Base-by-base conservation (phyloP, 2,888 invertebrate species). In the Teleogryllus oceanicus region DNA sequence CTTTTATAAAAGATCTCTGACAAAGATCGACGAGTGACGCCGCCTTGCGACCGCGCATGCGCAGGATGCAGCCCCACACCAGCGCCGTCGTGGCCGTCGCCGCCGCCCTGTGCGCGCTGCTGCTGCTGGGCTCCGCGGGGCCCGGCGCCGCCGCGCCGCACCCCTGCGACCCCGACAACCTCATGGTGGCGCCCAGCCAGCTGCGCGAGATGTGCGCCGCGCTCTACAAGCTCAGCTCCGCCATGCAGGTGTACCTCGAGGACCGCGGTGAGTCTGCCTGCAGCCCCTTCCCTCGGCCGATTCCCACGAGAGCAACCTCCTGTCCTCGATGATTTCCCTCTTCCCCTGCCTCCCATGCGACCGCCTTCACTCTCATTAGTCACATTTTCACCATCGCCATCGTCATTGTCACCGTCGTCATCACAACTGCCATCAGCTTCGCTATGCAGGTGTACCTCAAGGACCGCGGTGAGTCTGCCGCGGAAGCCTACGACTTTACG, bases 181-280 rank as follows among this genome's bases (percentile, higher is more conserved):
- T 91, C 2, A 91, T 91, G 81, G 91, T 91, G 84, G 90, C 92
- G 84, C 91, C 92, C 2, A 89, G 91, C 49, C 89, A 91, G 84
- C 90, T 92, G 77, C 89, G 91, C 83, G 88, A 88, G 83, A 90
- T 92, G 86, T 92, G 92, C 85, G 89, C 90, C 83, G 91, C 91
- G 11, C 89, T 92, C n/a, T 90, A 91, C 77, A 91, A 92, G 84
- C 89, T 92, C 78, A 87, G 88, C 49, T 90, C 90, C 79, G 91
- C 91, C 11, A 91, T 92, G 86, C 92, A 92, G 82, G 87, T 87
- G 81, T 88, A 83, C 87, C 89, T 84, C 87, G 90, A 84, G 87
- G 91, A 86, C 87, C 91, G 87, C 89, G 90, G 88, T 86, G 86
- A 84, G 88, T 88, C 0, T 88, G 89, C 37, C 5, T 5, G 82